Percentiles rank a stretch among this genome's conserved stretches.
Evolutionary conservation across 1,140 invertebrate species (phyloP).

Genomic region (Heterodera carotae): DNA sequence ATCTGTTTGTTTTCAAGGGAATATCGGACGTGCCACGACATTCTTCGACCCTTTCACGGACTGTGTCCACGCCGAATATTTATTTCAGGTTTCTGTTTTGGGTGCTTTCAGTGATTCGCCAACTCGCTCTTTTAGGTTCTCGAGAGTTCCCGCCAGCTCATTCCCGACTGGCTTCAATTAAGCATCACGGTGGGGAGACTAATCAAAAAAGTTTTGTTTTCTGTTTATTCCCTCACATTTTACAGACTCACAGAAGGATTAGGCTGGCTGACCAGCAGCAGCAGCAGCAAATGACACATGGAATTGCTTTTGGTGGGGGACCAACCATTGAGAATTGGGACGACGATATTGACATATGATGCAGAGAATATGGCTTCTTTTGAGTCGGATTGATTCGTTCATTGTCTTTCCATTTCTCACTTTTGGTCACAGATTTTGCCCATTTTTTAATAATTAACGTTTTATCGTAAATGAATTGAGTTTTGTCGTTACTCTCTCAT

Average conservation of each 20-base stretch:
- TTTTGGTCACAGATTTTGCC: no score
- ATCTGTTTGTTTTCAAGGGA: not conserved
- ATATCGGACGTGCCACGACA: slow-evolving; percentile 31
- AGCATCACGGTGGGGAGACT: not conserved
- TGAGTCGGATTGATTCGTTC: no score
- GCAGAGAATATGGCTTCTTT: no score
- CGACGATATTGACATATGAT: not conserved
- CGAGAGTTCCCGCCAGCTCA: slow-evolving; percentile 18
- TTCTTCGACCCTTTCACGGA: slow-evolving; percentile 34
- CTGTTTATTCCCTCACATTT: not conserved
- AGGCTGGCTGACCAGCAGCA: not conserved
- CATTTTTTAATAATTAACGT: no score
- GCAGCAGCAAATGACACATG: not conserved
- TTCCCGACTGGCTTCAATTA: slow-evolving; percentile 24
- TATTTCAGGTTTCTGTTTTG: slow-evolving; percentile 27
- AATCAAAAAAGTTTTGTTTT: not conserved
- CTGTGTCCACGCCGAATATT: slow-evolving; percentile 7
- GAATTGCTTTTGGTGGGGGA: not conserved
- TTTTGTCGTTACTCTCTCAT: no score
- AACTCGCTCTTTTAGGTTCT: slow-evolving; percentile 24
- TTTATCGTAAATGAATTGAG: no score
- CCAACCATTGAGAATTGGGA: not conserved
- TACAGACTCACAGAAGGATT: not conserved
- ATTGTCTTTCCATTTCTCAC: no score
- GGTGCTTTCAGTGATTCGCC: not conserved